Evolutionary conservation across 2,888 invertebrate genomes (phyloP).

Genomic region (Prosopocoilus inquinatus): DNA sequence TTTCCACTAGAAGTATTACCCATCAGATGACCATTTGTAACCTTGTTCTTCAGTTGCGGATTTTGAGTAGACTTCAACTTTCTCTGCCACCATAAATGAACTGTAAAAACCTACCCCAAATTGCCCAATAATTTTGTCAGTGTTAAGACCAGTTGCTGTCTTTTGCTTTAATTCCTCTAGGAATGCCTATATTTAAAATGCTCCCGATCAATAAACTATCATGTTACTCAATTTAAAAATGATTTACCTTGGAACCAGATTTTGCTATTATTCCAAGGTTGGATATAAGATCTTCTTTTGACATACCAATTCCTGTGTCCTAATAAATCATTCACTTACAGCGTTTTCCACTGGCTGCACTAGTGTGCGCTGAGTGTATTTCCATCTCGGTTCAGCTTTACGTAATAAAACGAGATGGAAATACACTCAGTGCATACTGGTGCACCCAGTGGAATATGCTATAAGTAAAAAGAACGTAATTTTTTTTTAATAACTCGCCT

Average conservation of each 20-base stretch:
- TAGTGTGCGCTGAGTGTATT: too few relatives aligned
- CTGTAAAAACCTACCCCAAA: conserved; percentile 99
- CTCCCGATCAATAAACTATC: not conserved
- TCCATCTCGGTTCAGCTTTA: too few relatives aligned
- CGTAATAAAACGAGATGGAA: too few relatives aligned
- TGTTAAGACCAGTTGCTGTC: conserved; percentile 57
- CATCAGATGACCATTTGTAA: conserved; percentile 88
- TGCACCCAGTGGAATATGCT: too few relatives aligned
- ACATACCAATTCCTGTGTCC: conserved; percentile 96
- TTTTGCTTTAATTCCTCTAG: conserved; percentile 77
- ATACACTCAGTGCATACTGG: too few relatives aligned
- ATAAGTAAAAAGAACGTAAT: conserved; percentile 5
- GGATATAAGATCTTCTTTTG: conserved; percentile 82
- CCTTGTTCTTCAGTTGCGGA: conserved; percentile 69
- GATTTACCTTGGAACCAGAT: conserved; percentile 83
- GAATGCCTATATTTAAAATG: conserved; percentile 61
- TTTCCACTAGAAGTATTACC: conserved; percentile 55
- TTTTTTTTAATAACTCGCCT: conserved; percentile 55
- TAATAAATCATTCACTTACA: conserved; percentile 44
- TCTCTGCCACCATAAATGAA: conserved; percentile 95
- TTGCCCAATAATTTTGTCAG: conserved; percentile 86
- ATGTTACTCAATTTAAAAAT: not conserved
- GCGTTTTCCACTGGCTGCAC: too few relatives aligned
- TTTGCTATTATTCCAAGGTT: conserved; percentile 95
- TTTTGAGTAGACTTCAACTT: conserved; percentile 87